These are phyloP conservation scores for Chunga burmeisteri DNA, from an alignment of 2,113 vertebrate genomes.

Conservation along the genomic window DNA sequence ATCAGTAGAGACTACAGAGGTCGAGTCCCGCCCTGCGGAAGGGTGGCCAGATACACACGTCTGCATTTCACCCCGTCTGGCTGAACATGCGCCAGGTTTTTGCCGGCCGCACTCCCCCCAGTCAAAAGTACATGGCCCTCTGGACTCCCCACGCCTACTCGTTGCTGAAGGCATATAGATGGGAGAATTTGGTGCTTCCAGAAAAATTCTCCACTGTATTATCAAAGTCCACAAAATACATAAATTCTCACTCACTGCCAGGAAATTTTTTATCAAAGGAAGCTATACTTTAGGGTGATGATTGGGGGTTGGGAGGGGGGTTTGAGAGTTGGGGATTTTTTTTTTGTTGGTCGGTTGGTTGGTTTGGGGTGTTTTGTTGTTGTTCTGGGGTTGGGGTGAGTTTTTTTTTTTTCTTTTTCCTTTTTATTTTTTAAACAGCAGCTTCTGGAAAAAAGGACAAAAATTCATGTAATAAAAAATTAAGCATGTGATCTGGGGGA, in stretches of 20 bases:
- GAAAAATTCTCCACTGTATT: neutral
- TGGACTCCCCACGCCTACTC: neutral
- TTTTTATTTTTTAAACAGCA: neutral
- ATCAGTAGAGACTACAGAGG: neutral
- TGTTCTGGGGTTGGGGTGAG: neutral
- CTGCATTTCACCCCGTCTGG: neutral
- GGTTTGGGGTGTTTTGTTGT: neutral
- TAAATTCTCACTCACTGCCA: neutral
- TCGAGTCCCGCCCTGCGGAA: neutral
- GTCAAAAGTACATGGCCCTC: fast-evolving
- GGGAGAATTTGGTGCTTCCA: neutral
- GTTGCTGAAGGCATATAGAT: neutral
- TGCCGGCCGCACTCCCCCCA: fast-evolving
- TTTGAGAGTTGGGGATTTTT: neutral
- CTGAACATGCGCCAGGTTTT: neutral
- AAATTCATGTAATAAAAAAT: neutral
- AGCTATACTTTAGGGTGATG: neutral
- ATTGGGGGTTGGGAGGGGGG: neutral
- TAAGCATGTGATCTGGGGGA: neutral
- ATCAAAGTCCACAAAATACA: neutral
- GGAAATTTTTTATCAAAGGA: neutral
- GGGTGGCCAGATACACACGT: neutral
- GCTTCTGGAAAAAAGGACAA: neutral
- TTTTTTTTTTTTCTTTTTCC: neutral
- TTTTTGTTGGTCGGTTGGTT: neutral